Conservation (phyloP, 1,140 invertebrate species). For the Zaprionus tsacasi region DNA sequence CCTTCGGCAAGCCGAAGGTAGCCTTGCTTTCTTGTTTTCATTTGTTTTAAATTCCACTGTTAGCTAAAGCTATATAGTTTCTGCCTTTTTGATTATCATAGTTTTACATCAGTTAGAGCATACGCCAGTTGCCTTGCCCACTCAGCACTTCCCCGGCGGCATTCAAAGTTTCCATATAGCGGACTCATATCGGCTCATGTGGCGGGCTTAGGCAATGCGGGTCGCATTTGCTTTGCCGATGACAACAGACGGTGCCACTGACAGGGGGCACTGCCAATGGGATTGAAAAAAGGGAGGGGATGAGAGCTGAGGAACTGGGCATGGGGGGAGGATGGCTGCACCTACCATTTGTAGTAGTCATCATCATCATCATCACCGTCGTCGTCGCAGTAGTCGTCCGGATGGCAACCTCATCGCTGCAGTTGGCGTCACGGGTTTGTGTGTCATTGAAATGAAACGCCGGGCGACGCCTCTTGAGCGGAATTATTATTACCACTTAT, state of each 20-base stretch:
- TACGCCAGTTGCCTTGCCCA: not conserved
- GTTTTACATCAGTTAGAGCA: too few species aligned
- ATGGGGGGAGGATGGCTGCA: constrained; percentile 33
- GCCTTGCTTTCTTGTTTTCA: too few species aligned
- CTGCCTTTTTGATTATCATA: too few species aligned
- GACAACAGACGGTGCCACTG: constrained; percentile 28
- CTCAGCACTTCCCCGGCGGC: not conserved
- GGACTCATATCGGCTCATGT: constrained; percentile 34
- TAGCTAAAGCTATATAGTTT: too few species aligned
- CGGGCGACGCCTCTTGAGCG: constrained; percentile 79
- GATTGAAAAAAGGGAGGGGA: constrained; percentile 5
- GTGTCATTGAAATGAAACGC: constrained; percentile 83
- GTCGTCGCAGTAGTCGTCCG: constrained; percentile 31
- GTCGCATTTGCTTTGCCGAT: constrained; percentile 38
- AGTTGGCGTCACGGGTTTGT: constrained; percentile 69
- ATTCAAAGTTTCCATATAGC: constrained; percentile 29
- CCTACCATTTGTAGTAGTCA: constrained; percentile 37
- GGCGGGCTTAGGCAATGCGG: constrained; percentile 46
- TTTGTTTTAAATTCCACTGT: too few species aligned
- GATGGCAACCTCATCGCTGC: constrained; percentile 48
- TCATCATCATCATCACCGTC: constrained; percentile 38
- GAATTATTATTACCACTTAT: constrained; percentile 83
- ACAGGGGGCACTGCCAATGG: constrained; percentile 5
- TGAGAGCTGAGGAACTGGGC: not conserved
- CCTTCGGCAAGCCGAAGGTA: too few species aligned